Base-by-base conservation (phyloP, 2,888 invertebrate genomes). In the Lasioglossum morio region DNA sequence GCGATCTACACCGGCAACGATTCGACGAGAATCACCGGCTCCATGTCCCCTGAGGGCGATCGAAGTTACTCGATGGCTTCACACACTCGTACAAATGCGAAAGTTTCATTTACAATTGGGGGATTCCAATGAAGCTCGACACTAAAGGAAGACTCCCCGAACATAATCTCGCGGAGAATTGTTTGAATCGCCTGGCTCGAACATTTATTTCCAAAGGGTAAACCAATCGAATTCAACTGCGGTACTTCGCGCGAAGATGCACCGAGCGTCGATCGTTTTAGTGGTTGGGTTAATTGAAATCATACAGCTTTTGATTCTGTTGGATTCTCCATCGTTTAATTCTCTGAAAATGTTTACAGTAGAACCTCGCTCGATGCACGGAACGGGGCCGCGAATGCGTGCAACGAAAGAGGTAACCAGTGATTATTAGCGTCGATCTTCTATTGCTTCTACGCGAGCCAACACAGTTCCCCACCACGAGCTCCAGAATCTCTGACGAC, bases 41-140 rank as follows among this genome's bases (percentile, higher is more conserved):
- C 37, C 77, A 48, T 34, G 60, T 57, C 46, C 19, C 23, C 63
- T 27, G 48, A 74, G 70, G 57, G 30, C 34, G 40, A 69, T 76
- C n/a, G 53, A 73, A 80, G 34, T 53, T 57, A 34, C 34, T 23
- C 34, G 34, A 73, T 53, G n/a, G 37, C n/a, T 70, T 70, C 40
- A 14, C 40, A 23, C n/a, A n/a, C n/a, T 70, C 40, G n/a, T n/a
- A 5, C n/a, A 70, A 37, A 70, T 1, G 10, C 30, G 19, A 43
- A 5, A 30, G 40, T 75, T 43, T 34, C 57, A 60, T 27, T n/a
- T 40, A 60, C 19, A 27, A 43, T 0, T 23, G 10, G 27, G 63
- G 19, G 14, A 37, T n/a, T 4, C 40, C 37, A 40, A 60, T 27
- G 7, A 40, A 75, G 57, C 16, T 63, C 63, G 63, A 23, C 57